Conservation (phyloP, 2,113 vertebrate genomes). For the Scomber scombrus region DNA sequence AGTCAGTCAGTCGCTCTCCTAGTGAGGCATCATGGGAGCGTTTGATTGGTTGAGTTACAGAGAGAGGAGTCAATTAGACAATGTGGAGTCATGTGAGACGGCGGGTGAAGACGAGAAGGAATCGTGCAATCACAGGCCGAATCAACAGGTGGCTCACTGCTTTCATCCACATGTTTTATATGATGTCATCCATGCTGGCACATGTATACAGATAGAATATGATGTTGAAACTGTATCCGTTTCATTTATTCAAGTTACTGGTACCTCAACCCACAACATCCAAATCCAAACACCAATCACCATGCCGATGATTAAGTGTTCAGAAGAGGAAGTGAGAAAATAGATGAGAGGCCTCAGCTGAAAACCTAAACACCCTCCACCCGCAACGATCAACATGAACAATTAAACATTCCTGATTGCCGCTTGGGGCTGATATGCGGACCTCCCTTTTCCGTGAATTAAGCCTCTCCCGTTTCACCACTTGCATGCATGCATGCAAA, state of each 20-base stretch:
- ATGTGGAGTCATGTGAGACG: constrained; percentile 71
- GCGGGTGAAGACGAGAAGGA: constrained; percentile 18
- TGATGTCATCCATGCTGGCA: constrained; percentile 28
- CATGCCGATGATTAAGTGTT: constrained; percentile 55
- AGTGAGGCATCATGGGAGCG: constrained; percentile 71
- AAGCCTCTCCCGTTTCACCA: constrained; percentile 57
- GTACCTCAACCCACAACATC: neutral
- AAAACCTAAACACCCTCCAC: constrained; percentile 53
- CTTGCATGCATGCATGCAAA: constrained; percentile 57
- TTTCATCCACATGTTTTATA: constrained; percentile 32
- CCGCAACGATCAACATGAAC: constrained; percentile 61
- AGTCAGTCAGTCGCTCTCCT: constrained; percentile 71
- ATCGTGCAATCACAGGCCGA: constrained; percentile 11
- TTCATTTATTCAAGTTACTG: constrained; percentile 29
- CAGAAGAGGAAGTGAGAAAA: constrained; percentile 65
- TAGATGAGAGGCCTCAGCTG: constrained; percentile 48
- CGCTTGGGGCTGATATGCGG: constrained; percentile 64
- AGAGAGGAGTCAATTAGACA: constrained; percentile 76
- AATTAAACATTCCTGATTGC: constrained; percentile 76
- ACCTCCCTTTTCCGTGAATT: constrained; percentile 76
- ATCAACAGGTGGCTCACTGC: constrained; percentile 65
- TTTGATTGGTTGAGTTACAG: constrained; percentile 75
- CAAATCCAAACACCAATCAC: constrained; percentile 62
- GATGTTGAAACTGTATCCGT: constrained; percentile 19
- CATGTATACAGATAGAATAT: neutral